Evolutionary conservation across 2,113 vertebrate species (phyloP).

Genomic region (Archilochus colubris): DNA sequence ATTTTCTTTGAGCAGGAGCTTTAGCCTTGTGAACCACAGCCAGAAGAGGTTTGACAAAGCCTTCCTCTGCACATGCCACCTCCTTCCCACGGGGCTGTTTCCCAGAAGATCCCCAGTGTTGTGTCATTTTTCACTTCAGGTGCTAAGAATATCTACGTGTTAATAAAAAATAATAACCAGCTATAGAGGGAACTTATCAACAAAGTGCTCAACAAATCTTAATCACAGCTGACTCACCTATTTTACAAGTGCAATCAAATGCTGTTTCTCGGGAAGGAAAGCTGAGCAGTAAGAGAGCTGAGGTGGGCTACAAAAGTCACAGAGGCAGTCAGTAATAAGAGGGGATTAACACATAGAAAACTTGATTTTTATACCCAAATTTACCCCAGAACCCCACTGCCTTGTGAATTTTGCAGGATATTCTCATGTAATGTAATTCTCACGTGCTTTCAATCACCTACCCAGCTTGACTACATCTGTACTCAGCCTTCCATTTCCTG

Average conservation of each 20-base stretch:
- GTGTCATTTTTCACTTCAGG: slow-evolving; percentile 29
- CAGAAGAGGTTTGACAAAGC: neutral
- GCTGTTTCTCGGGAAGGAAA: neutral
- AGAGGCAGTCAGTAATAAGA: neutral
- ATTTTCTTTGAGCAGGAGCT: neutral
- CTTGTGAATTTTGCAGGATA: neutral
- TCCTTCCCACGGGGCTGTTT: neutral
- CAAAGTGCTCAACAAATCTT: neutral
- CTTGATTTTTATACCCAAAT: neutral
- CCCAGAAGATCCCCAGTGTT: slow-evolving; percentile 29
- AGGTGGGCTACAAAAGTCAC: neutral
- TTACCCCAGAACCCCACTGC: neutral
- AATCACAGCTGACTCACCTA: slow-evolving; percentile 41
- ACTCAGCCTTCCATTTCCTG: neutral
- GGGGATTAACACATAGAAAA: neutral
- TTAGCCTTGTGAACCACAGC: neutral
- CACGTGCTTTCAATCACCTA: neutral
- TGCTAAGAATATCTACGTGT: slow-evolving; percentile 5
- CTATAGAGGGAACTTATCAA: slow-evolving; percentile 4
- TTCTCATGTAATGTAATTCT: too few species aligned
- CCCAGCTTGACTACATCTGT: neutral
- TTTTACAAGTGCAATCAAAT: neutral
- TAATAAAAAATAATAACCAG: slow-evolving; percentile 27
- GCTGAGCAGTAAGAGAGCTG: neutral
- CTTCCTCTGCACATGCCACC: fast-evolving